These are phyloP conservation scores for Tachysurus vachellii DNA, from an alignment of 2,113 vertebrate genomes.

Conservation along the genomic window DNA sequence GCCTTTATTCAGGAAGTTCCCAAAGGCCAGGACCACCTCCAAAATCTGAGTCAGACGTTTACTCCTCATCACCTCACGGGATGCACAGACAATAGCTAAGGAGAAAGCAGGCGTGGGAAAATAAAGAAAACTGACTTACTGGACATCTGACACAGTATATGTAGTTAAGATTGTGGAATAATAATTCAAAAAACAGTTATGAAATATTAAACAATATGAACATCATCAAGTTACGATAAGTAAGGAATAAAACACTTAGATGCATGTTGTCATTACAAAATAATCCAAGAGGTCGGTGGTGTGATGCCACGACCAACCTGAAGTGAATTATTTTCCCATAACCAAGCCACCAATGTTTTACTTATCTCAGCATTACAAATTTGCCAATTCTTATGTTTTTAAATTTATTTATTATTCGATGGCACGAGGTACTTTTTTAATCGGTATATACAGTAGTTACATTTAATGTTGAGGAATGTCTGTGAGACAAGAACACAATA, in stretches of 20 bases:
- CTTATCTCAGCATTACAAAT: background rate
- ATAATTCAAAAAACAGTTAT: background rate
- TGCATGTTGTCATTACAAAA: background rate
- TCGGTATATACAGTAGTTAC: no score
- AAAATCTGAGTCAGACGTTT: constrained; percentile 87
- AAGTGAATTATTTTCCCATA: background rate
- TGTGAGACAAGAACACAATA: background rate
- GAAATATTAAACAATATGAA: background rate
- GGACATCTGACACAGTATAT: background rate
- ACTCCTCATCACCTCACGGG: constrained; percentile 88
- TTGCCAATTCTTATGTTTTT: background rate
- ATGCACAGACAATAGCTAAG: constrained; percentile 67
- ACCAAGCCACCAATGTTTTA: background rate
- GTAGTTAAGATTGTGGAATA: background rate
- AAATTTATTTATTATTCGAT: background rate
- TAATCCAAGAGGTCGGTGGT: background rate
- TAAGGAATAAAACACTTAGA: background rate
- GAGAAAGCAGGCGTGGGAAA: constrained; percentile 1
- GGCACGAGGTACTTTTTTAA: background rate
- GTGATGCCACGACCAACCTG: background rate
- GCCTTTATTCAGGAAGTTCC: constrained; percentile 99
- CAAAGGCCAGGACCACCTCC: constrained; percentile 96
- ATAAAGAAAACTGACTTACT: background rate
- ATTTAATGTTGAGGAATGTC: background rate
- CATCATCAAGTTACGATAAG: background rate